phyloP scores from a whole-genome alignment of 2,797 vertebrate genomes.

The Rhynchonycteris naso region DNA sequence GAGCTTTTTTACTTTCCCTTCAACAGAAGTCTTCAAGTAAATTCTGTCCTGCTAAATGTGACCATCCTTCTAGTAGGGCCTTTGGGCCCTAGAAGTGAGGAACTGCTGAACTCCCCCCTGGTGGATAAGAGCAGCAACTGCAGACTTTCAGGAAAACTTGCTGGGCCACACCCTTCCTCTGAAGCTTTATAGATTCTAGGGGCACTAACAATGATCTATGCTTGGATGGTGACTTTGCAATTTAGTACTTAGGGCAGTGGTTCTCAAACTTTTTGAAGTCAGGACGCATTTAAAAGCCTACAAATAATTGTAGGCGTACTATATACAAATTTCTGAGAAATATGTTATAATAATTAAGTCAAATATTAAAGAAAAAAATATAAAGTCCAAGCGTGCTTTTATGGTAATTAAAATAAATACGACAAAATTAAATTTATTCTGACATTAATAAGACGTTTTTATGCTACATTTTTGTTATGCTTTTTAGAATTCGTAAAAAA shows the following conservation, averaged over 20 bases:
- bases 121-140: conserved; percentile 19
- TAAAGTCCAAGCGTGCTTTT: too few relatives aligned
- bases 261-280: too few relatives aligned
- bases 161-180: conserved; percentile 18
- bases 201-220: background rate
- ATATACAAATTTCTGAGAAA: too few relatives aligned
- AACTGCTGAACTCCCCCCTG: conserved; percentile 45
- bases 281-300: too few relatives aligned
- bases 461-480: too few relatives aligned
- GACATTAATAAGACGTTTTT: too few relatives aligned
- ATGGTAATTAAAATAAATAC: too few relatives aligned
- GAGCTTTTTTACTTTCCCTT: background rate
- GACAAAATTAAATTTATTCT: too few relatives aligned
- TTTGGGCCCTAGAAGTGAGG: background rate
- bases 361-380: too few relatives aligned
- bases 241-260: background rate
- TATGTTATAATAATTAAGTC: too few relatives aligned
- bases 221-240: background rate
- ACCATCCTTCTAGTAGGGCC: background rate
- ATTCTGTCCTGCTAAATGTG: background rate
- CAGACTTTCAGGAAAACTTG: background rate
- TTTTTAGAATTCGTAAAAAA: too few relatives aligned
- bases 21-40: background rate
- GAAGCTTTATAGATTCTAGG: background rate
- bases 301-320: too few relatives aligned